phyloP scores from a whole-genome alignment of 2,797 vertebrate genomes.

The Diceros bicornis region DNA sequence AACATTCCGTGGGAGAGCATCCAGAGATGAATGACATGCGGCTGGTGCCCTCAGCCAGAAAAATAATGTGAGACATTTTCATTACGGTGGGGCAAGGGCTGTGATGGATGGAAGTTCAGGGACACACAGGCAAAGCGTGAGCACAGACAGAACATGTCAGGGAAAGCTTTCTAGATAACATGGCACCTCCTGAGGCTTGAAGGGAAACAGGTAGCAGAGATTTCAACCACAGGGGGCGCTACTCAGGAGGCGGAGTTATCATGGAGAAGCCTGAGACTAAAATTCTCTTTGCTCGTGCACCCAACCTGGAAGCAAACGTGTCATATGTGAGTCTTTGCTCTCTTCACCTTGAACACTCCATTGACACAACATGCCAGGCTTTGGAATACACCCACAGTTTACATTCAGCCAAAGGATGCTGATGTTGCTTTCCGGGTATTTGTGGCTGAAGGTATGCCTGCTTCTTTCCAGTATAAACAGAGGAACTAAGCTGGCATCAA shows the following conservation, averaged over 20 bases:
- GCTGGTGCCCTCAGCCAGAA: neutral
- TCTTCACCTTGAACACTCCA: neutral
- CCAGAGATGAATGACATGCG: neutral
- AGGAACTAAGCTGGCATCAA: neutral
- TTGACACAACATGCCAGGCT: neutral
- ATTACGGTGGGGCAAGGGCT: neutral
- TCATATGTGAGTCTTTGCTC: neutral
- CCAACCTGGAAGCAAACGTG: neutral
- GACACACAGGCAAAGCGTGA: neutral
- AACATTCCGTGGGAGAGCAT: neutral
- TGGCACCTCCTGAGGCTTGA: neutral
- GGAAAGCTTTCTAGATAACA: neutral
- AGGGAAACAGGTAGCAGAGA: neutral
- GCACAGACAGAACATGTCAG: neutral
- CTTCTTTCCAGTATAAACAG: slow-evolving; percentile 61
- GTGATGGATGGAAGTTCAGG: neutral
- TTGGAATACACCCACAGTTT: slow-evolving; percentile 17
- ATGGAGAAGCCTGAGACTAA: neutral
- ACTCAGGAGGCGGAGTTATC: neutral
- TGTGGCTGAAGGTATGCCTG: neutral
- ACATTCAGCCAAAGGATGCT: neutral
- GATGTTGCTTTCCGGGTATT: neutral
- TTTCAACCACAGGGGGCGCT: neutral
- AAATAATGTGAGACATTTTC: neutral
- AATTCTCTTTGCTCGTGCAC: neutral